These are phyloP conservation scores for Mesoclemmys tuberculata DNA, from an alignment of 2,113 vertebrate genomes.

Conservation along the genomic window DNA sequence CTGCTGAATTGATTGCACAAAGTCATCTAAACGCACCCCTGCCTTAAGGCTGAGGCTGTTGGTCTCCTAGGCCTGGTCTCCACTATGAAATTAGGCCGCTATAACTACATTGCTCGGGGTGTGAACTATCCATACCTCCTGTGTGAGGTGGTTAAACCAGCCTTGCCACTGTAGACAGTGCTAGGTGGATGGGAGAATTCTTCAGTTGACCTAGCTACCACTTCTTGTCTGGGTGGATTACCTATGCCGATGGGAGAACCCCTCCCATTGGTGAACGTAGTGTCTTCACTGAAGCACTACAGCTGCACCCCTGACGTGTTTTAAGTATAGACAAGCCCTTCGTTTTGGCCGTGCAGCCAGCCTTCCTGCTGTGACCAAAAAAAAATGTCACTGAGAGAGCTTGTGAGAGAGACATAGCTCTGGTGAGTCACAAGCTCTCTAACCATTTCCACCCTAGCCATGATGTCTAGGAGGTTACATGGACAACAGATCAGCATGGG, in stretches of 20 bases:
- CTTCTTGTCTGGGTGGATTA: neutral
- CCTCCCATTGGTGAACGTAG: no score
- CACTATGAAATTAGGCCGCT: no score
- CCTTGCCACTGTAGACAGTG: no score
- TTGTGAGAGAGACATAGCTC: no score
- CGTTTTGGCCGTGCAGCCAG: neutral
- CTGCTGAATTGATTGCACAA: no score
- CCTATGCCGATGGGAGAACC: neutral
- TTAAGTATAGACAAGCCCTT: neutral
- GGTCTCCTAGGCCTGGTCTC: no score
- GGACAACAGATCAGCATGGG: neutral
- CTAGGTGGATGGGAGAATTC: neutral
- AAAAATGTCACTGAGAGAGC: neutral
- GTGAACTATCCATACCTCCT: no score
- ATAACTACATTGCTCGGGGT: no score
- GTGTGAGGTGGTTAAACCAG: no score
- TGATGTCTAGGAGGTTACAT: neutral
- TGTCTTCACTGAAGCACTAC: neutral
- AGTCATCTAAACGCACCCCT: no score
- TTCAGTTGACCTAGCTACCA: neutral
- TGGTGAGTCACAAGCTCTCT: neutral
- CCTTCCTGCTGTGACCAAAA: neutral
- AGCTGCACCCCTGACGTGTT: neutral
- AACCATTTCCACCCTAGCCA: neutral
- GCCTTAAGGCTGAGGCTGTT: no score